Conservation (phyloP, 2,113 vertebrate species). For the Oostethus manadensis region DNA sequence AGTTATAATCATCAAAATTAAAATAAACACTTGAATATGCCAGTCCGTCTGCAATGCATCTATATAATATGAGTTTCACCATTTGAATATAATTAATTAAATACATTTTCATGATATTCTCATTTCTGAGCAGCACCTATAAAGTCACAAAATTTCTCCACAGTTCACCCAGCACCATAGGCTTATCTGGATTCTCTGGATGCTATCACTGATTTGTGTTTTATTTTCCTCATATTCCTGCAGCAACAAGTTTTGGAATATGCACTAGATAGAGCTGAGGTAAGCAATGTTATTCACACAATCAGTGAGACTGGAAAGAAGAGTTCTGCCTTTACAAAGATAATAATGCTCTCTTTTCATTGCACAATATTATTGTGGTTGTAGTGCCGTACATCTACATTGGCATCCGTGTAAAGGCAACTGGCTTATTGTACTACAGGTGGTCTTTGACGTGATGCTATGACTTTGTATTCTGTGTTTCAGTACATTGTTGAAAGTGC, state of each 20-base stretch:
- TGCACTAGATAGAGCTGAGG: slow-evolving; percentile 98
- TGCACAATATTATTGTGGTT: not conserved
- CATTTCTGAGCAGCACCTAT: too few relatives aligned
- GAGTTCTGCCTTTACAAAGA: not conserved
- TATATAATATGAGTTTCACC: too few relatives aligned
- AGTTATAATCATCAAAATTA: too few relatives aligned
- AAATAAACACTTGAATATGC: too few relatives aligned
- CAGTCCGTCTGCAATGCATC: too few relatives aligned
- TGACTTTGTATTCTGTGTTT: slow-evolving; percentile 33
- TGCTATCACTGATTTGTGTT: slow-evolving; percentile 10
- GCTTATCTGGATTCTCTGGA: not conserved
- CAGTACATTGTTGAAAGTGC: slow-evolving; percentile 98
- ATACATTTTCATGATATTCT: too few relatives aligned
- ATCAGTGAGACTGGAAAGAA: not conserved
- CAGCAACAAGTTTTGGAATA: slow-evolving; percentile 96
- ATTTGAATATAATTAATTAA: too few relatives aligned
- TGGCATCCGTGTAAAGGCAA: not conserved
- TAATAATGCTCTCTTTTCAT: not conserved
- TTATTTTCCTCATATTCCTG: slow-evolving; percentile 15
- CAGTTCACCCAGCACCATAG: not conserved
- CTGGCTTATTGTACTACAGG: too few relatives aligned
- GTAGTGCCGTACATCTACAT: not conserved
- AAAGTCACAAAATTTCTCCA: not conserved
- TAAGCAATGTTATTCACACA: slow-evolving; percentile 54
- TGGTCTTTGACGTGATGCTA: not conserved